Percentiles rank a stretch among this genome's conserved stretches.
Conservation (phyloP, 2,888 invertebrate genomes). For the Ligdia adustata region DNA sequence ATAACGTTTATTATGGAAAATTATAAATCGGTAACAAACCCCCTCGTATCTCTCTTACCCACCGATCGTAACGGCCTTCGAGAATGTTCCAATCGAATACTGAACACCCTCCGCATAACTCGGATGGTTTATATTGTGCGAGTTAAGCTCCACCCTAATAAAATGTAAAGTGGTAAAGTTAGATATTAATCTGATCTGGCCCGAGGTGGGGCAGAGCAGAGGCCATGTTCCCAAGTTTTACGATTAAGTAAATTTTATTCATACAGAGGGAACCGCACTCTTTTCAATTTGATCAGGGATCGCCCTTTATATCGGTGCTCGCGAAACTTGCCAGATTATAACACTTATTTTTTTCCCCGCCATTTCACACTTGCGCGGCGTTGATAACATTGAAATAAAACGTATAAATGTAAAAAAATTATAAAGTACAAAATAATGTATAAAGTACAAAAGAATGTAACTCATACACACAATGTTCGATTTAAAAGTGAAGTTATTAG, state of each 20-base stretch:
- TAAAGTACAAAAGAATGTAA: no score
- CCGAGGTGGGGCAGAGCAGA: no score
- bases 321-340: slow-evolving; percentile 62
- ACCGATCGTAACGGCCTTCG: slow-evolving; percentile 20
- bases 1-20: slow-evolving; percentile 21
- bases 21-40: slow-evolving; percentile 19
- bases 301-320: slow-evolving; percentile 53
- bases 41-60: neutral
- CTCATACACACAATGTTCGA: no score
- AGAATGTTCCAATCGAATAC: slow-evolving; percentile 28
- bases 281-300: slow-evolving; percentile 72
- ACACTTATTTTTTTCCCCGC: slow-evolving; percentile 60
- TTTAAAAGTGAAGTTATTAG: no score
- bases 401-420: no score
- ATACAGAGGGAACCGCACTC: slow-evolving; percentile 55
- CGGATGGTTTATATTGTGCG: slow-evolving; percentile 34
- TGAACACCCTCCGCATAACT: slow-evolving; percentile 32
- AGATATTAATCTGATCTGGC: slow-evolving; percentile 34
- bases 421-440: no score
- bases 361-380: slow-evolving; percentile 48
- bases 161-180: slow-evolving; percentile 32
- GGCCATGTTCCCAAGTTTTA: slow-evolving; percentile 53
- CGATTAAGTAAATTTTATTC: slow-evolving; percentile 75
- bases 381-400: no score
- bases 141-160: slow-evolving; percentile 37